These are phyloP conservation scores for Ictalurus furcatus DNA, from an alignment of 2,113 vertebrate species.

Conservation along the genomic window DNA sequence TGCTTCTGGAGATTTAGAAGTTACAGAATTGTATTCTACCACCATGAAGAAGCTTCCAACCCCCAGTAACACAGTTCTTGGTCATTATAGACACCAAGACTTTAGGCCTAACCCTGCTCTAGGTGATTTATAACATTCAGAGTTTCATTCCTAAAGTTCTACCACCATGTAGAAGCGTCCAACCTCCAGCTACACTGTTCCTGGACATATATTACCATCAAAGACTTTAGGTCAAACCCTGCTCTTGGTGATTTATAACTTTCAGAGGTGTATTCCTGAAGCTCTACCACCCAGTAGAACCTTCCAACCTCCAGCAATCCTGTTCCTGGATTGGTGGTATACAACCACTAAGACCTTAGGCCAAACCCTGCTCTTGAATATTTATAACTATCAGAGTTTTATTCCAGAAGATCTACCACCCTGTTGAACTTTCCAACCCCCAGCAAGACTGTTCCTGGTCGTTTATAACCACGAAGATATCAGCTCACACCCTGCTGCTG, in stretches of 20 bases:
- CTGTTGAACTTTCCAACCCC: background rate
- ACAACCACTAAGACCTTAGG: background rate
- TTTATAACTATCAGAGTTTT: background rate
- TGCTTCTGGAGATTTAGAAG: too few species aligned
- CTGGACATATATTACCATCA: background rate
- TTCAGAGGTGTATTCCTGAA: background rate
- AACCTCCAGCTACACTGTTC: background rate
- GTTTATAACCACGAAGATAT: background rate
- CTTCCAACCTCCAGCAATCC: background rate
- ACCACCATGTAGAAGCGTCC: background rate
- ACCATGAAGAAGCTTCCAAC: too few species aligned
- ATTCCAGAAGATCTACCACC: background rate
- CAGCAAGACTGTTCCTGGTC: background rate
- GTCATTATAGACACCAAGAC: background rate
- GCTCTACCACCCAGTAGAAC: background rate
- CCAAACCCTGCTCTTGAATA: background rate
- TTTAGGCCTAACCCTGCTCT: too few species aligned
- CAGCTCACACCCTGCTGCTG: background rate
- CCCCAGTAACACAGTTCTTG: background rate
- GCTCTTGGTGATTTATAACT: background rate
- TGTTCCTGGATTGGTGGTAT: background rate
- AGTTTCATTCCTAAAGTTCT: background rate
- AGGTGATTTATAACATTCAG: background rate
- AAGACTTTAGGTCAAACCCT: background rate
- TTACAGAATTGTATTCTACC: too few species aligned